phyloP scores from a whole-genome alignment of 2,888 invertebrate genomes.

The Phoenoteleia sp. region DNA sequence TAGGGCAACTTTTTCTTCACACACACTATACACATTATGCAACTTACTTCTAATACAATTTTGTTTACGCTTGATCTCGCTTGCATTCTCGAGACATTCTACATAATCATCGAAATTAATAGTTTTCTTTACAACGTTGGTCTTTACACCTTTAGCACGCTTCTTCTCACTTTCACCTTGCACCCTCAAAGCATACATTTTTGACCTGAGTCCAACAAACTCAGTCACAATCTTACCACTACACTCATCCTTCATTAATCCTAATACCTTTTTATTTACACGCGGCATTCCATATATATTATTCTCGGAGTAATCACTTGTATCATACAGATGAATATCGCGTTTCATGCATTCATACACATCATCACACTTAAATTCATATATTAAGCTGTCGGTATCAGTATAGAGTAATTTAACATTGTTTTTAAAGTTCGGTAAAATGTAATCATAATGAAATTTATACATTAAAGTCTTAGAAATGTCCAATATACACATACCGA shows the following conservation, averaged over 20 bases:
- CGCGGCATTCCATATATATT: conserved; percentile 18
- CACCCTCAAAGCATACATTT: conserved; percentile 59
- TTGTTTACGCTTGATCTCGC: neutral
- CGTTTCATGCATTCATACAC: neutral
- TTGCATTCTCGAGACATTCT: neutral
- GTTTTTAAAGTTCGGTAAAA: neutral
- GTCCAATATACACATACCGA: too few species aligned
- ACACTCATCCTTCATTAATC: conserved; percentile 81
- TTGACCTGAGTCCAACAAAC: conserved; percentile 67
- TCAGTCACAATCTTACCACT: conserved; percentile 77
- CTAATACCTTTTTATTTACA: conserved; percentile 76
- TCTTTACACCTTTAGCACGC: conserved; percentile 73
- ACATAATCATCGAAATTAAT: neutral
- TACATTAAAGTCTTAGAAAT: too few species aligned
- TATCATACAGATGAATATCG: neutral
- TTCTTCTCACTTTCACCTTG: conserved; percentile 54
- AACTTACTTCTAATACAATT: neutral
- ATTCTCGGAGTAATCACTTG: neutral
- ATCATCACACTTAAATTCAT: neutral
- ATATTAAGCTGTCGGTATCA: neutral
- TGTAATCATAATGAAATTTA: too few species aligned
- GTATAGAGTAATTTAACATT: neutral
- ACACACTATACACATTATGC: neutral
- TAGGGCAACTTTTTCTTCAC: neutral
- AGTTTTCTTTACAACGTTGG: neutral